These are phyloP conservation scores for Pelvicachromis taeniatus DNA, from an alignment of 2,113 vertebrate genomes.

Conservation along the genomic window DNA sequence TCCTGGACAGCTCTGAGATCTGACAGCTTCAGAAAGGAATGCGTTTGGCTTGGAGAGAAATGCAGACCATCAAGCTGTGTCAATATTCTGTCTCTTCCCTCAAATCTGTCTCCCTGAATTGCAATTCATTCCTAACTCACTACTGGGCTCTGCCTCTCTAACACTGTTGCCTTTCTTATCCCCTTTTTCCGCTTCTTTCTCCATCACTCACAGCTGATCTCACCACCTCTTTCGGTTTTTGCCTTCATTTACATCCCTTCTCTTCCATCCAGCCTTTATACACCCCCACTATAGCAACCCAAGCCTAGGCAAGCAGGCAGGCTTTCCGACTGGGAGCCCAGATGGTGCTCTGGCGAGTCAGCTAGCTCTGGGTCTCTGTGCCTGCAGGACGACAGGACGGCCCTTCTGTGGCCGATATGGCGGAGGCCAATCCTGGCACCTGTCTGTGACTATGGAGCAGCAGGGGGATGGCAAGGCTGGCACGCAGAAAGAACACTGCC, in stretches of 20 bases:
- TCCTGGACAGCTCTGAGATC: slow-evolving; percentile 48
- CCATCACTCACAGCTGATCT: neutral
- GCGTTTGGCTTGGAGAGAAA: slow-evolving; percentile 57
- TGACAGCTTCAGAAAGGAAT: slow-evolving; percentile 63
- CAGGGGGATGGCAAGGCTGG: slow-evolving; percentile 58
- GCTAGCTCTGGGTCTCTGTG: slow-evolving; percentile 65
- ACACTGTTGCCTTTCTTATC: neutral
- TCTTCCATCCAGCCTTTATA: slow-evolving; percentile 3
- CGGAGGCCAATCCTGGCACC: slow-evolving; percentile 65
- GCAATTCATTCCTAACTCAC: neutral
- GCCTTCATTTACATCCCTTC: slow-evolving; percentile 28
- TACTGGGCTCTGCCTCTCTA: neutral
- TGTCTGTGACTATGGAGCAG: slow-evolving; percentile 63
- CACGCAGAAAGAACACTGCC: slow-evolving; percentile 51
- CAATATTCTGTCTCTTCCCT: slow-evolving; percentile 59
- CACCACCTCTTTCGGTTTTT: neutral
- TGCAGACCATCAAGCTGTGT: slow-evolving; percentile 62
- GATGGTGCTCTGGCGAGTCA: slow-evolving; percentile 63
- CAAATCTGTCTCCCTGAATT: slow-evolving; percentile 17
- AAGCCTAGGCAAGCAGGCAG: slow-evolving; percentile 49
- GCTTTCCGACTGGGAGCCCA: slow-evolving; percentile 65
- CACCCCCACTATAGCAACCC: slow-evolving; percentile 33
- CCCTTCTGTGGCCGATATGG: slow-evolving; percentile 76
- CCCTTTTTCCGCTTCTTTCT: neutral
- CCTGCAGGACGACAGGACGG: slow-evolving; percentile 65